A percentile compares a stretch with the other conserved stretches of the same genome.
phyloP scores from a whole-genome alignment of 2,888 invertebrate species.

The Spisula solida region DNA sequence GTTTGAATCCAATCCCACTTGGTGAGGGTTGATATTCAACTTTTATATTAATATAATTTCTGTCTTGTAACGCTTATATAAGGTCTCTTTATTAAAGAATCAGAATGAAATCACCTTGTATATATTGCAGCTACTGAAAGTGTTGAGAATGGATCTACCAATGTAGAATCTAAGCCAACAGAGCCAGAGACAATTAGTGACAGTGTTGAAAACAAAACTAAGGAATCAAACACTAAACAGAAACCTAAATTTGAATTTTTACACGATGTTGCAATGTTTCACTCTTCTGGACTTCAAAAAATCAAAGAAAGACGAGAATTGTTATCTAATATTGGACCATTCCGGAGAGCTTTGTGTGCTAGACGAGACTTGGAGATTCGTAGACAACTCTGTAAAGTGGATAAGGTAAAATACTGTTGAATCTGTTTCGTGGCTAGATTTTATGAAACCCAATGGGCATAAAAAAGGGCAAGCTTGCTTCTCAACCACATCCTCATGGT shows the following conservation, averaged over 20 bases:
- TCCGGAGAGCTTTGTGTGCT: constrained; percentile 93
- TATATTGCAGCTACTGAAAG: constrained; percentile 24
- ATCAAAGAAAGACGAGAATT: constrained; percentile 87
- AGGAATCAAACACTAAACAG: constrained; percentile 31
- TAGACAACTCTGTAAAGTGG: constrained; percentile 88
- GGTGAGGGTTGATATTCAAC: too few species aligned
- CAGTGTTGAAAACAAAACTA: neutral
- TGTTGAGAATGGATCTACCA: neutral
- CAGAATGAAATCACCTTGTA: too few species aligned
- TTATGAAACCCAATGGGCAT: too few species aligned
- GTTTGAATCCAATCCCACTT: too few species aligned
- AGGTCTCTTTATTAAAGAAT: too few species aligned
- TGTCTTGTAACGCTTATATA: too few species aligned
- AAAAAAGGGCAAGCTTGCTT: too few species aligned
- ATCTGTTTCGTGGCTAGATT: too few species aligned
- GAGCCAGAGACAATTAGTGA: neutral
- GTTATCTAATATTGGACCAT: constrained; percentile 92
- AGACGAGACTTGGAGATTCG: constrained; percentile 93
- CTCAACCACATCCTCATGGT: too few species aligned
- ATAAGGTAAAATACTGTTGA: constrained; percentile 77
- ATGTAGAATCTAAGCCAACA: neutral
- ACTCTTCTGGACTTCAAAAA: constrained; percentile 80
- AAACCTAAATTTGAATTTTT: constrained; percentile 73
- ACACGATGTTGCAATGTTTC: constrained; percentile 84
- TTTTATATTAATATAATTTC: too few species aligned